These are phyloP conservation scores for Aurelia coerulea DNA, from an alignment of 30 jellyfish, hydroid and myxozoan species.

Conservation along the genomic window DNA sequence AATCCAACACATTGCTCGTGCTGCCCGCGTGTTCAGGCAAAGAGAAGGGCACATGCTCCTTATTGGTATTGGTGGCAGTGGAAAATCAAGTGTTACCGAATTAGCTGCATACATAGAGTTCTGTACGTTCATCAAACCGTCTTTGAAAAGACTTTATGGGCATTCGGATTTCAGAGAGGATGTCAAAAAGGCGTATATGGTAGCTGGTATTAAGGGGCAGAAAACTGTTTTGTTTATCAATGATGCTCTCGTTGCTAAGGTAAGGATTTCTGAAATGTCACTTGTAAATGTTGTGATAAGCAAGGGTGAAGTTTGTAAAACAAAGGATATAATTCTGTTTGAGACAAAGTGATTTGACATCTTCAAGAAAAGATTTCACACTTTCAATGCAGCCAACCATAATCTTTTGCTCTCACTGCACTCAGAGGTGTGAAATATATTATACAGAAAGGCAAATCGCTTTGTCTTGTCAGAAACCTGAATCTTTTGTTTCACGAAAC, in stretches of 20 bases:
- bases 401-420: no score
- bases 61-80: conserved; percentile 93
- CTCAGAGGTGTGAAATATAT: no score
- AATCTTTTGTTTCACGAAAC: no score
- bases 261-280: conserved; percentile 3
- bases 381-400: no score
- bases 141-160: conserved; percentile 48
- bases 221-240: conserved; percentile 71
- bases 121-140: conserved; percentile 73
- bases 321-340: no score
- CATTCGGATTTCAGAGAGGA: conserved; percentile 81
- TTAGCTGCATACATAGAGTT: conserved; percentile 84
- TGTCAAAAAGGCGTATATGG: conserved; percentile 41
- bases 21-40: conserved; percentile 83
- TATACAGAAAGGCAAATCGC: no score
- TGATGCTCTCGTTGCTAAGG: conserved; percentile 80
- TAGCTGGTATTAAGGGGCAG: conserved; percentile 71
- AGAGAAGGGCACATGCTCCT: conserved; percentile 84
- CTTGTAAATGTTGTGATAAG: no score
- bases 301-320: no score
- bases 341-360: no score
- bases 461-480: no score
- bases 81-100: conserved; percentile 79
- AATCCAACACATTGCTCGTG: conserved; percentile 80
- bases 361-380: no score